A percentile compares a stretch with the other conserved stretches of the same genome.
Evolutionary conservation across 2,888 invertebrate genomes (phyloP).

Genomic region (Meloe dianella): DNA sequence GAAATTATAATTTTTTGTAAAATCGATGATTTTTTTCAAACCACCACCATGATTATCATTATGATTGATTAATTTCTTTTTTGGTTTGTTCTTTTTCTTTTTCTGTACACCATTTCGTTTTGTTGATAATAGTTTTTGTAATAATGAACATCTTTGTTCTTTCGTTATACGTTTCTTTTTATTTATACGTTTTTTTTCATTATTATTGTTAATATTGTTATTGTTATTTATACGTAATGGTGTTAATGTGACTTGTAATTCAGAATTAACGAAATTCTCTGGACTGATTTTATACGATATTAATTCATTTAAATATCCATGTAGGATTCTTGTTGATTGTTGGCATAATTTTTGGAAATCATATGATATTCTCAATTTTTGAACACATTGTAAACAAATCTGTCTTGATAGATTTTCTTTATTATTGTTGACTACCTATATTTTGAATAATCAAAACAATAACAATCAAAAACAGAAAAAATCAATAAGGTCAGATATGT

Average conservation of each 20-base stretch:
- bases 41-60: constrained; percentile 40
- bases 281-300: constrained; percentile 43
- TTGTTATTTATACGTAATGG: constrained; percentile 33
- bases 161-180: constrained; percentile 53
- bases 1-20: constrained; percentile 56
- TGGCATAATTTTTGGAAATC: constrained; percentile 56
- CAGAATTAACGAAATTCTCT: constrained; percentile 48
- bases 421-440: constrained; percentile 50
- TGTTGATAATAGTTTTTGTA: constrained; percentile 50
- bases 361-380: constrained; percentile 55
- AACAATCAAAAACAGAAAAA: constrained; percentile 48
- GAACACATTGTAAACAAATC: constrained; percentile 55
- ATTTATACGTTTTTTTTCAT: constrained; percentile 25
- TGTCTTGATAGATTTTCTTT: constrained; percentile 53
- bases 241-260: constrained; percentile 49
- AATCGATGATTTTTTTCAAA: constrained; percentile 52
- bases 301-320: constrained; percentile 52
- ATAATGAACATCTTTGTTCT: constrained; percentile 54
- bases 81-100: constrained; percentile 31
- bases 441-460: background rate
- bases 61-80: constrained; percentile 10
- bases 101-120: constrained; percentile 33
- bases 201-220: constrained; percentile 14
- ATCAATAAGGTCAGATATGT: constrained; percentile 52
- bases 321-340: constrained; percentile 53